Base-by-base conservation (phyloP, 2,113 vertebrate genomes). In the Casuarius casuarius region DNA sequence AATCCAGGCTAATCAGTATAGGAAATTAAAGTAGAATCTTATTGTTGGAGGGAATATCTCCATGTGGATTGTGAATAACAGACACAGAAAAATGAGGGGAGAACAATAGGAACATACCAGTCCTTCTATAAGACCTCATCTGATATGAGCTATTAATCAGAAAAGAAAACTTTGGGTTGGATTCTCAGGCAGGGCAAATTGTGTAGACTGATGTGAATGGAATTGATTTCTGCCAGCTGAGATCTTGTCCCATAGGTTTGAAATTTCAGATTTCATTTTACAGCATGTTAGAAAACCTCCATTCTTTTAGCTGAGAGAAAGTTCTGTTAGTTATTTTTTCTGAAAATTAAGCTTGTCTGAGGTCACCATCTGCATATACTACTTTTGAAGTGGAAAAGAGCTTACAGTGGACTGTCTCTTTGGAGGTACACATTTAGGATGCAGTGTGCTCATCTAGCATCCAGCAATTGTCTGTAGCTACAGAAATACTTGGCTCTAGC, bases 11-110 rank as follows among this genome's bases (percentile, higher is more conserved):
- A 76, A 35, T 46, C 65, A 54, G 25, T 65, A 46, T 77, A 88
- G 87, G 68, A 89, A 94, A 93, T 81, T 46, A 86, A 83, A 89
- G 74, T 9, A 90, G 52, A 51, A 87, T 76, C 59, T 73, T 88
- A 62, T 44, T 94, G 31, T 52, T 88, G 38, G 42, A 94, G 23
- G 42, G 23, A 89, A 38, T 74, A 67, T 23, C 8, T 62, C 75
- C 49, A 5, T 14, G 42, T 54, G 56, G 48, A 62, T 92, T 91
- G 35, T 42, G 84, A 84, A 63, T 71, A 42, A 35, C 33, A 84
- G 75, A 49, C 66, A 80, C 3, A 86, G 58, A 92, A 70, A 89
- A 28, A 0, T 11, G 80, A 71, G 65, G 3, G 58, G 25, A 51
- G 1, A 18, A 44, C 12, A 26, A 13, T 10, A 75, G 71, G 22